Percentiles rank a stretch among this genome's conserved stretches.
These are phyloP conservation scores for Clarias macrocephalus DNA, from an alignment of 2,113 vertebrate species.

Conservation along the genomic window DNA sequence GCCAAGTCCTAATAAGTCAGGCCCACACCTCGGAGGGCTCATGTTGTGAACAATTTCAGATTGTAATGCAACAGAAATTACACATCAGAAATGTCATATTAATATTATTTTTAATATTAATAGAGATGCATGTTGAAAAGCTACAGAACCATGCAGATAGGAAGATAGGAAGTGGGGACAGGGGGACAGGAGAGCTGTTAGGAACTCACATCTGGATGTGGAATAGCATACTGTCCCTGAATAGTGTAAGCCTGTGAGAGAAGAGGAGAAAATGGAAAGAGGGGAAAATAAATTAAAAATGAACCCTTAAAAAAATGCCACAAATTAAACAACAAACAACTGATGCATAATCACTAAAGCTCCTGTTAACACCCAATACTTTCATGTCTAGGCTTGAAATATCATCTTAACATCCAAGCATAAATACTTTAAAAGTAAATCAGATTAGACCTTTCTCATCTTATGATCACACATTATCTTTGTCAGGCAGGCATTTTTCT, in stretches of 20 bases:
- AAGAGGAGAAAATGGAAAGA: conserved; percentile 47
- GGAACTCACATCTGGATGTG: conserved; percentile 95
- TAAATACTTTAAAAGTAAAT: conserved; percentile 13
- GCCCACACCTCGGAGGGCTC: conserved; percentile 39
- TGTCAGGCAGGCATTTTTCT: not conserved
- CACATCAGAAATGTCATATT: conserved; percentile 68
- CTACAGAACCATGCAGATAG: conserved; percentile 75
- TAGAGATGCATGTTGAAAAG: conserved; percentile 68
- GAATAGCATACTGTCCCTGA: conserved; percentile 98
- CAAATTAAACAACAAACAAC: conserved; percentile 29
- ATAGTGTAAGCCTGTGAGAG: conserved; percentile 90
- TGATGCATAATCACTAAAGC: conserved; percentile 24
- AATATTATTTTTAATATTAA: conserved; percentile 96
- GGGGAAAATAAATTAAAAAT: conserved; percentile 39
- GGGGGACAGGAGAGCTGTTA: conserved; percentile 51
- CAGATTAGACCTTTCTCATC: not conserved
- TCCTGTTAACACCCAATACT: conserved; percentile 32
- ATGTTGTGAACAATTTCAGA: conserved; percentile 51
- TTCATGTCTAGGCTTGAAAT: conserved; percentile 24
- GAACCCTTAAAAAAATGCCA: not conserved
- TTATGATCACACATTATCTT: not conserved
- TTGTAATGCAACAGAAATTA: conserved; percentile 53
- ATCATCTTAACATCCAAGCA: not conserved
- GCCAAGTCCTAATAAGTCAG: conserved; percentile 58
- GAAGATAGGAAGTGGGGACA: conserved; percentile 40